Evolutionary conservation across 1,140 invertebrate species (phyloP).

Genomic region (Adoxophyes honmai): DNA sequence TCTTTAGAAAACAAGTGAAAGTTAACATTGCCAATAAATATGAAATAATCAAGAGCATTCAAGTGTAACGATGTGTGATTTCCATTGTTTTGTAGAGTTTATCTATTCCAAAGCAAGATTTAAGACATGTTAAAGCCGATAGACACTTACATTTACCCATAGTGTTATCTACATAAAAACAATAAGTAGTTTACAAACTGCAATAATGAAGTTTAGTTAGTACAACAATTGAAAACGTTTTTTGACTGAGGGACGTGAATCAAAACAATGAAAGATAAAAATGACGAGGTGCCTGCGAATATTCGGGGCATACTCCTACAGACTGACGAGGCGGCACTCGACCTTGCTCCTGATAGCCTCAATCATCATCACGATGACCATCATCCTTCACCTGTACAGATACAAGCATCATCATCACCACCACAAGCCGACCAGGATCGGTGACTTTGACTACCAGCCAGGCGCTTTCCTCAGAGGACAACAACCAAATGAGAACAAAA

Average conservation of each 20-base stretch:
- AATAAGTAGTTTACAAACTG: too few relatives aligned
- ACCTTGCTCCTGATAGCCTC: slow-evolving; percentile 46
- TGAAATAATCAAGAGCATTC: too few relatives aligned
- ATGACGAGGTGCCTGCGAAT: slow-evolving; percentile 65
- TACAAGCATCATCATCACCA: slow-evolving; percentile 42
- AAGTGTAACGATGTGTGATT: too few relatives aligned
- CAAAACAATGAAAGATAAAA: slow-evolving; percentile 46
- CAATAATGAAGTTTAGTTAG: too few relatives aligned
- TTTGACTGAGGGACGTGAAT: not conserved
- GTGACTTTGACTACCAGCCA: slow-evolving; percentile 65
- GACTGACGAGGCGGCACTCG: slow-evolving; percentile 49
- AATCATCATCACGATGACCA: slow-evolving; percentile 43
- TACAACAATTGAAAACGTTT: too few relatives aligned
- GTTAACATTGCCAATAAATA: too few relatives aligned
- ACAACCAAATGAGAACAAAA: slow-evolving; percentile 72
- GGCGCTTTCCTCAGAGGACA: slow-evolving; percentile 77
- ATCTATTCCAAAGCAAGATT: too few relatives aligned
- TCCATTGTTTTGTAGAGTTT: too few relatives aligned
- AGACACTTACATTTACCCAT: too few relatives aligned
- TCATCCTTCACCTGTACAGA: slow-evolving; percentile 53
- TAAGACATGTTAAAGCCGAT: too few relatives aligned
- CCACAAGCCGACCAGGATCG: slow-evolving; percentile 29
- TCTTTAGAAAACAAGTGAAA: too few relatives aligned
- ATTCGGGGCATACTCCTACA: slow-evolving; percentile 58
- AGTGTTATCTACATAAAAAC: too few relatives aligned